These are phyloP conservation scores for Dyspetes luteomarginatus DNA, from an alignment of 2,888 invertebrate species.

Conservation along the genomic window DNA sequence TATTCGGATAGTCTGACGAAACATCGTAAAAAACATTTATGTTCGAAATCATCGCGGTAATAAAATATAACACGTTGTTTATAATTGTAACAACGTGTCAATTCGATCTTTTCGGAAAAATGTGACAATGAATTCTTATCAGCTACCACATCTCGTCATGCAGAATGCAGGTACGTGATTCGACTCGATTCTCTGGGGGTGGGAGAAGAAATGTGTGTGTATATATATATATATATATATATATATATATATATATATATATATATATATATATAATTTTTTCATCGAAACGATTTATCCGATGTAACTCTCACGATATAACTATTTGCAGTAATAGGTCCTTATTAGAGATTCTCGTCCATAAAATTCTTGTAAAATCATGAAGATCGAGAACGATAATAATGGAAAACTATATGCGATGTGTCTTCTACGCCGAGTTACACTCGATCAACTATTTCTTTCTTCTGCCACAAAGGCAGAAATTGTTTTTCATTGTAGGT, in stretches of 20 bases:
- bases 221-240: no score
- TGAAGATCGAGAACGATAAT: conserved; percentile 22
- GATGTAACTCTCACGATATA: background rate
- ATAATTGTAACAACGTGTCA: background rate
- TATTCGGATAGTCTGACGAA: conserved; percentile 12
- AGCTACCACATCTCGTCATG: background rate
- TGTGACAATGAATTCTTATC: background rate
- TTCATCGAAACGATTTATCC: background rate
- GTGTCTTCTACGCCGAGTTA: conserved; percentile 21
- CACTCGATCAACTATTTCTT: conserved; percentile 28
- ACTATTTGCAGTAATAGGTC: conserved; percentile 8
- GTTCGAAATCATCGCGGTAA: conserved; percentile 31
- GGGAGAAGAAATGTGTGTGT: conserved; percentile 1
- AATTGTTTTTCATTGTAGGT: conserved; percentile 3
- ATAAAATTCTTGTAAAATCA: background rate
- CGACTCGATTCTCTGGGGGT: conserved; percentile 22
- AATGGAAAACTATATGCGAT: background rate
- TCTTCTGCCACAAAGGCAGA: background rate
- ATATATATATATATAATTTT: background rate
- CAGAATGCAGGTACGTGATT: conserved; percentile 50
- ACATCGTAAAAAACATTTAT: conserved; percentile 51
- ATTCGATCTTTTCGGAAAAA: conserved; percentile 11
- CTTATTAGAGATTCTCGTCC: background rate
- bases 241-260: no score
- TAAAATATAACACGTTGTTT: background rate